Base-by-base conservation (phyloP, 1,140 invertebrate genomes). In the Tetramorium alpestre region DNA sequence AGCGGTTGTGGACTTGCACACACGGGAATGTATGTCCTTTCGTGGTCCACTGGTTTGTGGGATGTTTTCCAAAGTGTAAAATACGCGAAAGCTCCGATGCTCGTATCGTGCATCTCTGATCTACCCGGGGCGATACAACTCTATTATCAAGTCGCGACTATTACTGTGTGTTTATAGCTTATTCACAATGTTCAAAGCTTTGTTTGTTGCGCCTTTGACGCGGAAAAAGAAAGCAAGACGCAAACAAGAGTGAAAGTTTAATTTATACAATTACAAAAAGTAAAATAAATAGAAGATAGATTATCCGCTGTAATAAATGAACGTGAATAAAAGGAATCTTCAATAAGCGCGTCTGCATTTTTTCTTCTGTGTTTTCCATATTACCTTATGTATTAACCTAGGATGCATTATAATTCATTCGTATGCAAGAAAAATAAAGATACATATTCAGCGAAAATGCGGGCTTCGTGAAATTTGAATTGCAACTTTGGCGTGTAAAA, bases 21-120 rank as follows among this genome's bases (percentile, higher is more conserved):
- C 7, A 41, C 13, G 11, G 3, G 44, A 13, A 28, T 67, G 33
- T 85, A 87, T 86, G 47, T 69, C 47, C 47, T 67, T 69, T 51
- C 11, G 60, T 56, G 44, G 76, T 38, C 47, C 77, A 16, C n/a
- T 6, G 62, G 62, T 69, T 28, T 28, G 33, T 41, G 44, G 33
- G 64, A 54, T 81, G 77, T 81, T 81, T 81, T 54, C 47, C 64
- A 69, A 70, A 70, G 77, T 54, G 49, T 38, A 28, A 56, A 81
- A 70, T 80, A 80, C 77, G 77, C 77, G 77, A 69, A 54, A 80
- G 62, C 77, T 67, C 22, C 22, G 33, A 25, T 49, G 65, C 41
- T 49, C 65, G 13, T 81, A 80, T 64, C 41, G 22, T 51, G n/a
- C 28, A 28, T 47, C 41, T 69, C 41, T 70, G 38, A 81, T 33